Percentiles rank a stretch among this genome's conserved stretches.
phyloP scores from a whole-genome alignment of 1,140 invertebrate species.

The Calephelis virginiensis region DNA sequence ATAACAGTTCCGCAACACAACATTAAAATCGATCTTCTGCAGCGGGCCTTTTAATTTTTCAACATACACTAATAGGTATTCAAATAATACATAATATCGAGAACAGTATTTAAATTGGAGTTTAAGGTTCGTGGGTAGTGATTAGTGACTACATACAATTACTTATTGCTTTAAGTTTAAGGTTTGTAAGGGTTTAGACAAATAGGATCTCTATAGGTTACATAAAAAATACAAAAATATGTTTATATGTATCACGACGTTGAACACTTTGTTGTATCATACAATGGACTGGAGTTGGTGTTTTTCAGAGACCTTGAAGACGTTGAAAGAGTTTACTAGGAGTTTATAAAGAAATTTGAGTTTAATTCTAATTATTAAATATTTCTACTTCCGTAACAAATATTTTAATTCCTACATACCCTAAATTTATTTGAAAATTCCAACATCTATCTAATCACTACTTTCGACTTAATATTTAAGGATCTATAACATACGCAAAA shows the following conservation, averaged over 20 bases:
- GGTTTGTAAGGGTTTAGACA: slow-evolving; percentile 29
- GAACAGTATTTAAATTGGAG: neutral
- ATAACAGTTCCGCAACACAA: too few relatives aligned
- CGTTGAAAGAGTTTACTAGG: neutral
- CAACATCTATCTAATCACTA: slow-evolving; percentile 62
- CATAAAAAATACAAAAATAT: slow-evolving; percentile 73
- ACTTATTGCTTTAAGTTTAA: slow-evolving; percentile 9
- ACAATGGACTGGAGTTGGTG: slow-evolving; percentile 27
- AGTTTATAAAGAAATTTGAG: slow-evolving; percentile 5
- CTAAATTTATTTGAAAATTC: slow-evolving; percentile 50
- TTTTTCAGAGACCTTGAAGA: neutral
- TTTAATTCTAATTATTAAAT: slow-evolving; percentile 27
- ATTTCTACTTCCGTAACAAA: slow-evolving; percentile 19
- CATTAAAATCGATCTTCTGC: too few relatives aligned
- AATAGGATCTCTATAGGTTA: slow-evolving; percentile 47
- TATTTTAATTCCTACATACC: slow-evolving; percentile 47
- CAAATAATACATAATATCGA: neutral
- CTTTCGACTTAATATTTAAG: too few relatives aligned
- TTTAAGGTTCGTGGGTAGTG: neutral
- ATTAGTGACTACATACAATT: slow-evolving; percentile 23
- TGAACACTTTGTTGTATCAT: slow-evolving; percentile 67
- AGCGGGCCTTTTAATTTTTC: too few relatives aligned
- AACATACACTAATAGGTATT: neutral
- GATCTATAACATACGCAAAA: too few relatives aligned
- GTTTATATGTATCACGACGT: slow-evolving; percentile 67